Percentiles rank a stretch among this genome's conserved stretches.
Evolutionary conservation across 2,113 vertebrate genomes (phyloP).

Genomic region (Neofelis nebulosa): DNA sequence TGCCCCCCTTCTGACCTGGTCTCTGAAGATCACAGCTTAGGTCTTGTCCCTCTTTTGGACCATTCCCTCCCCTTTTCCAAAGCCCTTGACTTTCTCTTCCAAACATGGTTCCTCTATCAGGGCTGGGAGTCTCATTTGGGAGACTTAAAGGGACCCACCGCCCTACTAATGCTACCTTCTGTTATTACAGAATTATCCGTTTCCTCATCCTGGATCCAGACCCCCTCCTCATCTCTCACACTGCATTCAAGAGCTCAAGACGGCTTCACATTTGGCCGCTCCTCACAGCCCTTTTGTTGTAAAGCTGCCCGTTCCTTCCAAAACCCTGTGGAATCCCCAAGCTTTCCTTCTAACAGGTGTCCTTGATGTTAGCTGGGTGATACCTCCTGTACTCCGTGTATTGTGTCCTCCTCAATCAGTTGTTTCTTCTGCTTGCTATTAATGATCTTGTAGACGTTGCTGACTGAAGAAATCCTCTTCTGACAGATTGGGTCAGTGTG

Average conservation of each 20-base stretch:
- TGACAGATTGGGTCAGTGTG: not conserved
- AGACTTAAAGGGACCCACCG: not conserved
- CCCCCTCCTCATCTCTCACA: not conserved
- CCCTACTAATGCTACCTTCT: not conserved
- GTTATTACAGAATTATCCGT: not conserved
- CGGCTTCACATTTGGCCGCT: not conserved
- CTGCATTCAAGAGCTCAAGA: not conserved
- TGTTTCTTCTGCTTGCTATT: not conserved
- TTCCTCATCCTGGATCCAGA: not conserved
- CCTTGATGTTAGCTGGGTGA: not conserved
- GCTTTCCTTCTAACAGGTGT: slow-evolving; percentile 53
- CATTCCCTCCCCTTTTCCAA: not conserved
- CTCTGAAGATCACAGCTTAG: not conserved
- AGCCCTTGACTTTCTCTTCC: not conserved
- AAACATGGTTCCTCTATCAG: not conserved
- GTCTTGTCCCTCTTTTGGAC: not conserved
- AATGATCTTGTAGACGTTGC: not conserved
- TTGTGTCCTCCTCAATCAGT: not conserved
- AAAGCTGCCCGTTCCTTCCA: not conserved
- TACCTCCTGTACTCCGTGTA: not conserved
- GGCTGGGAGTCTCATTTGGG: not conserved
- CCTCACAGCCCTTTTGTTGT: not conserved
- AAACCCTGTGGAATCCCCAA: not conserved
- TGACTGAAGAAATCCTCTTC: not conserved
- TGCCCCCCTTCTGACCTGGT: not conserved